These are phyloP conservation scores for Iguana delicatissima DNA, from an alignment of 2,797 vertebrate genomes.

Conservation along the genomic window DNA sequence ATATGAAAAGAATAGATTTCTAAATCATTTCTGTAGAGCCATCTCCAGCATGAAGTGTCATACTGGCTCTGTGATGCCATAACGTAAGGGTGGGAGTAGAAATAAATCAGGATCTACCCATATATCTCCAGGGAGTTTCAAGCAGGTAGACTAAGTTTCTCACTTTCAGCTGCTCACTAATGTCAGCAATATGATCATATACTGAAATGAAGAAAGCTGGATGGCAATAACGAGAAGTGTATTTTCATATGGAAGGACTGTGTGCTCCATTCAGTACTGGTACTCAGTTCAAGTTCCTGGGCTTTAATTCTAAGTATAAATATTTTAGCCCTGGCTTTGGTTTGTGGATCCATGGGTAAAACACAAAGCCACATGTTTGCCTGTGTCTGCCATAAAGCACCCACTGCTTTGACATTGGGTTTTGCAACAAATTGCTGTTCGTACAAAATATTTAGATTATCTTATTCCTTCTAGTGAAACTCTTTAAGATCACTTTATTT, in stretches of 20 bases:
- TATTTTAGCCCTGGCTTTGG: background rate
- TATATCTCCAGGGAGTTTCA: background rate
- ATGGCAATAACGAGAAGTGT: background rate
- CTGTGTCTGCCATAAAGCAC: background rate
- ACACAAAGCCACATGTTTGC: background rate
- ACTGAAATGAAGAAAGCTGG: background rate
- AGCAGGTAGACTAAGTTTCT: background rate
- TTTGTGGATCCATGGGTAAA: background rate
- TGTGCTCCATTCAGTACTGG: no score
- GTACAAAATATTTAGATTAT: background rate
- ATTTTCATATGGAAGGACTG: background rate
- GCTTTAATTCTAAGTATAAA: background rate
- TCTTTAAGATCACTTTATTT: background rate
- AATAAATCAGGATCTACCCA: background rate
- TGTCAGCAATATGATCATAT: background rate
- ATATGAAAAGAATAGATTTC: constrained; percentile 1
- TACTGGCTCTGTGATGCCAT: background rate
- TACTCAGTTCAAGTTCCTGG: no score
- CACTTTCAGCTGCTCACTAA: background rate
- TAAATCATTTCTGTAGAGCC: background rate
- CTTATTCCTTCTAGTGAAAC: background rate
- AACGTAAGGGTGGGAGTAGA: background rate
- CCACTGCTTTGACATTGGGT: background rate
- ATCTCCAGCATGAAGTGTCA: background rate
- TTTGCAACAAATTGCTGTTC: background rate